Conservation (phyloP, 2,797 vertebrate genomes). For the Eospalax fontanierii region DNA sequence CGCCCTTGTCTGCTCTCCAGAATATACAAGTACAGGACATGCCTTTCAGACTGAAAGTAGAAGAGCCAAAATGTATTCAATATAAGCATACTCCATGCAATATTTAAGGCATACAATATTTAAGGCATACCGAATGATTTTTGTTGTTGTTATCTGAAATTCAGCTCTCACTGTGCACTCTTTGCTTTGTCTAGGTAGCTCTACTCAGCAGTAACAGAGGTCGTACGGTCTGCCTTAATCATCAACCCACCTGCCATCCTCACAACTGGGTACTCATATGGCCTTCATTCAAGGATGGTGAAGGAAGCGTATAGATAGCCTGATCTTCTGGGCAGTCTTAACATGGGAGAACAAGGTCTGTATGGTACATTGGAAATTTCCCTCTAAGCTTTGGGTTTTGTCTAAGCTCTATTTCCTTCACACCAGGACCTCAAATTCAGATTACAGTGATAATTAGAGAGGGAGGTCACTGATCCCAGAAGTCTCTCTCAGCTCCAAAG, state of each 20-base stretch:
- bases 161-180: not conserved
- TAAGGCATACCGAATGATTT: not conserved
- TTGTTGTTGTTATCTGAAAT: conserved; percentile 11
- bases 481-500: not conserved
- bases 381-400: not conserved
- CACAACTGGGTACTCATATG: not conserved
- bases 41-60: not conserved
- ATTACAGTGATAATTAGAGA: not conserved
- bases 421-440: not conserved
- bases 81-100: not conserved
- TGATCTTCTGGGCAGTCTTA: not conserved
- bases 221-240: not conserved
- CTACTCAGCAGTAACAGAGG: not conserved
- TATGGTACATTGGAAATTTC: not conserved
- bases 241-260: not conserved
- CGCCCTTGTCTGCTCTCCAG: not conserved
- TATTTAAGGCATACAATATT: not conserved
- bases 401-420: not conserved
- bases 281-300: not conserved
- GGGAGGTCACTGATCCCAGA: not conserved
- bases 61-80: not conserved
- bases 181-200: not conserved
- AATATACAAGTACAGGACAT: not conserved
- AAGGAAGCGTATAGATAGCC: not conserved
- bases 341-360: not conserved